phyloP scores from a whole-genome alignment of 2,797 vertebrate species.

The Gorsachius magnificus region DNA sequence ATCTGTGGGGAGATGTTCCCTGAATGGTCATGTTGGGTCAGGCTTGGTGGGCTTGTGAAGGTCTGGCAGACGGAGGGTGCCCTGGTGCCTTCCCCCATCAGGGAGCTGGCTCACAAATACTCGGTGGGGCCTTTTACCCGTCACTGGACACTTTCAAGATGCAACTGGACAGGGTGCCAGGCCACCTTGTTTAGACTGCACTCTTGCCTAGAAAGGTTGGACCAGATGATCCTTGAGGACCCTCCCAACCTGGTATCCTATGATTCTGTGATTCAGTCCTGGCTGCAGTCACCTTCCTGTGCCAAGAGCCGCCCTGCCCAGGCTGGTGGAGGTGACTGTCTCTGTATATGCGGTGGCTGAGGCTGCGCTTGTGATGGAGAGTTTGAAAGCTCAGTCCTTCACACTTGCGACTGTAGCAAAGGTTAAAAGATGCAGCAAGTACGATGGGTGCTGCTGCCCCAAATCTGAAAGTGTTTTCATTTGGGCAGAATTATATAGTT shows the following conservation, averaged over 20 bases:
- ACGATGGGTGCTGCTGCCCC: not conserved
- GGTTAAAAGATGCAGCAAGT: not conserved
- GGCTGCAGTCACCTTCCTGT: too few relatives aligned
- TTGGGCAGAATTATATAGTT: not conserved
- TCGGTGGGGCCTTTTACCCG: not conserved
- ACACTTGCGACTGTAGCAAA: not conserved
- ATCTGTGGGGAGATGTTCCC: not conserved
- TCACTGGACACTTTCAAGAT: too few relatives aligned
- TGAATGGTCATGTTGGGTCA: fast-evolving
- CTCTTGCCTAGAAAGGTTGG: too few relatives aligned
- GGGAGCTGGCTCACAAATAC: not conserved
- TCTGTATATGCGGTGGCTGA: fast-evolving
- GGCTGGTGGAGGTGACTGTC: not conserved
- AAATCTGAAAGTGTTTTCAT: not conserved
- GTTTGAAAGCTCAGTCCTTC: not conserved
- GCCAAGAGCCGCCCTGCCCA: not conserved
- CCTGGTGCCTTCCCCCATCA: not conserved
- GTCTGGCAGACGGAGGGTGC: not conserved
- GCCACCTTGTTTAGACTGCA: too few relatives aligned
- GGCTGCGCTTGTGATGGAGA: not conserved
- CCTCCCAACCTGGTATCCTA: too few relatives aligned
- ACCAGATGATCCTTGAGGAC: too few relatives aligned
- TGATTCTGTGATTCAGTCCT: too few relatives aligned
- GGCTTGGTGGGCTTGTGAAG: not conserved
- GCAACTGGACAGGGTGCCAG: too few relatives aligned